Evolutionary conservation across 2,888 invertebrate genomes (phyloP).

Genomic region (Leptopilina drosophilae): DNA sequence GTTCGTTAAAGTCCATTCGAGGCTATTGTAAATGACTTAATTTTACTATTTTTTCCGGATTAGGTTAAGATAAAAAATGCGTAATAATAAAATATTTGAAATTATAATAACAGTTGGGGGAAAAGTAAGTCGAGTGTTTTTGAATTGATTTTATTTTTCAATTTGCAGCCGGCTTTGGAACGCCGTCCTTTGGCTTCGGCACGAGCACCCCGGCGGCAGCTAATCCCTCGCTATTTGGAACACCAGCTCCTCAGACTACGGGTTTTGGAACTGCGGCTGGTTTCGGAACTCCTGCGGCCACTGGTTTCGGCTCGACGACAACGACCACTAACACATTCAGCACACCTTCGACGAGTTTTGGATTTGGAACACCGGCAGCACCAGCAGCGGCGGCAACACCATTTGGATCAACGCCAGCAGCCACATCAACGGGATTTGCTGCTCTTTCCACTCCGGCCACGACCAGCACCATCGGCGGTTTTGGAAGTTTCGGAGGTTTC

Average conservation of each 20-base stretch:
- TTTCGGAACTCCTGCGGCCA: conserved; percentile 77
- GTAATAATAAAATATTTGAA: no score
- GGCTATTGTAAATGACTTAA: no score
- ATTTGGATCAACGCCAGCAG: conserved; percentile 67
- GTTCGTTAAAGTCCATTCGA: no score
- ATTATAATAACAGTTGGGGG: no score
- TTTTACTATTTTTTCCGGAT: no score
- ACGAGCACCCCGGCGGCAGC: conserved; percentile 78
- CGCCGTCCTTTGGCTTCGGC: conserved; percentile 75
- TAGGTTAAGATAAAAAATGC: no score
- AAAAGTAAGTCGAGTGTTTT: no score
- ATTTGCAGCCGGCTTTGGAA: conserved; percentile 75
- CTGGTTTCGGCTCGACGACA: conserved; percentile 77
- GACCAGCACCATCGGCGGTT: conserved; percentile 61
- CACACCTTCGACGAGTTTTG: conserved; percentile 68
- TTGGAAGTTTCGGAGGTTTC: conserved; percentile 72
- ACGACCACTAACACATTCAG: conserved; percentile 60
- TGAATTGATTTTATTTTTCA: not conserved
- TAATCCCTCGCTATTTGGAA: conserved; percentile 78
- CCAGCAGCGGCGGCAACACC: conserved; percentile 64
- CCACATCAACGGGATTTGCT: conserved; percentile 66
- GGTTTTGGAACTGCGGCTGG: conserved; percentile 77
- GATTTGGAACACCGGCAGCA: conserved; percentile 71
- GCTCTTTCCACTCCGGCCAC: conserved; percentile 67
- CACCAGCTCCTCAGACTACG: conserved; percentile 69